Evolutionary conservation across 2,797 vertebrate species (phyloP), one percentile per base, ranked within the genome.

Genomic region (Glyptemys insculpta): DNA sequence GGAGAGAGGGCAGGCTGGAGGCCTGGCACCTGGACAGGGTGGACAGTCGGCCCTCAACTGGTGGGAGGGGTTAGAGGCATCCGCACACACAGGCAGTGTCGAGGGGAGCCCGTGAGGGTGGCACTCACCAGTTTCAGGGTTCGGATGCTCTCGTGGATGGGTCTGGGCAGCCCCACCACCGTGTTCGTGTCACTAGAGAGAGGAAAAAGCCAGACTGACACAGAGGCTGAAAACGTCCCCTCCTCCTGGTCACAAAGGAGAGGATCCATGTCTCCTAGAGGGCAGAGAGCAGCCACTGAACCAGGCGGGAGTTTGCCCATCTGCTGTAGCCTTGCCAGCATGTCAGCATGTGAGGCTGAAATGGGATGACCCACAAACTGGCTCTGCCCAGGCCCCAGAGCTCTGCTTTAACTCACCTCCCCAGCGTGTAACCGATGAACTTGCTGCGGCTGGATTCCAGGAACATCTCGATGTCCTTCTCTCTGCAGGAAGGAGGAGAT

Each of bases 381-480:
- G 47, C 41, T 83, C 65, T 72, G 7, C 12, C 14, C 19, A 53
- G 62, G 2, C 4, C 18, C 15, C 2, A 0, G 10, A 0, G 68
- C 79, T 88, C 50, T 91, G 37, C 15, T 5, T 31, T 53, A 52
- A 98, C 99, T 97, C 96, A 99, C 99, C 98, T 99, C 97, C 99
- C 99, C 47, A 99, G 98, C 0, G 99, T 99, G 97, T 99, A 99
- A 81, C 99, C 99, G 0, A 99, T 99, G 97, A 99, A 99, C 98
- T 99, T 99, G 98, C 99, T 99, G 97, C 99, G 98, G 97, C 99
- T 99, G 81, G 99, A 99, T 92, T 99, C 99, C 62, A 99, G 98
- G 97, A 99, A 99, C 97, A 99, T 99, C 98, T 99, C 99, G 7
- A 99, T 99, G 97, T 99, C 99, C 87, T 99, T 99, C 97, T 99